Evolutionary conservation across 2,888 invertebrate species (phyloP).

Genomic region (Trissoscelio sp.): DNA sequence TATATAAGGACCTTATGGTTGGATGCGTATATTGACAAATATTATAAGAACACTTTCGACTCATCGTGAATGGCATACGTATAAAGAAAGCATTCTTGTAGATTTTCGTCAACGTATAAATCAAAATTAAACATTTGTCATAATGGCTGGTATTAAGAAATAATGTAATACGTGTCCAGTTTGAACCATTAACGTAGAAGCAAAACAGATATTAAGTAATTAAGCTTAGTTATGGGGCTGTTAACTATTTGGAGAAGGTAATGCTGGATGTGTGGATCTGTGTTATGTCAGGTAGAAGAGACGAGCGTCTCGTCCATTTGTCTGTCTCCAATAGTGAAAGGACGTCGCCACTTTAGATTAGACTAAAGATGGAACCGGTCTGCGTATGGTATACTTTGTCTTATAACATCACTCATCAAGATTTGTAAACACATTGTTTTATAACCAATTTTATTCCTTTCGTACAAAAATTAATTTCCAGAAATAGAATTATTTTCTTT

Average conservation of each 20-base stretch:
- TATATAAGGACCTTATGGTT: constrained; percentile 44
- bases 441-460: too few relatives aligned
- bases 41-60: constrained; percentile 14
- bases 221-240: constrained; percentile 58
- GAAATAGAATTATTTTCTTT: too few relatives aligned
- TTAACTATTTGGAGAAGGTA: constrained; percentile 48
- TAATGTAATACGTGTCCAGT: constrained; percentile 28
- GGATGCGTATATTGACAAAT: constrained; percentile 4
- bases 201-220: constrained; percentile 61
- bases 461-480: background rate
- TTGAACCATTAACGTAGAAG: constrained; percentile 36
- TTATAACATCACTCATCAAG: constrained; percentile 38
- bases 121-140: constrained; percentile 11
- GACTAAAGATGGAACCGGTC: constrained; percentile 43
- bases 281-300: constrained; percentile 58
- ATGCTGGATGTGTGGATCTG: constrained; percentile 56
- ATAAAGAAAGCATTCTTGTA: background rate
- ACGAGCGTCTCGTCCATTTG: constrained; percentile 49
- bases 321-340: constrained; percentile 61
- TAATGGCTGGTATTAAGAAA: background rate
- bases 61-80: background rate
- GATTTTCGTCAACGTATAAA: background rate
- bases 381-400: constrained; percentile 41
- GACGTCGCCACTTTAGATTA: constrained; percentile 57
- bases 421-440: constrained; percentile 39